These are phyloP conservation scores for Sebastes jordani DNA, from an alignment of 2,797 vertebrate species.

Conservation along the genomic window DNA sequence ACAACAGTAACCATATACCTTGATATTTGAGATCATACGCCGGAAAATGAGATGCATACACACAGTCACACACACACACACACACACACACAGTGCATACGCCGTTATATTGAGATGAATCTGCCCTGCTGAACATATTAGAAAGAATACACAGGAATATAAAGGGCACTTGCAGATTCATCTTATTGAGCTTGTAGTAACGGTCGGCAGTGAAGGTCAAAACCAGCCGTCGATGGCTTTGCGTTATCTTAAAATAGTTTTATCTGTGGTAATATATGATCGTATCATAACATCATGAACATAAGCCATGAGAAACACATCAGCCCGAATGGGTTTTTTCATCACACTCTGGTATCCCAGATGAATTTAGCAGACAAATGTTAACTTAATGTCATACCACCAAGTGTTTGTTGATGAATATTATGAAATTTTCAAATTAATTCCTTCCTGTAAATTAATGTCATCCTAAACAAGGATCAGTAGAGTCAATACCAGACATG, in stretches of 20 bases:
- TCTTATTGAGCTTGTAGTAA: conserved; percentile 34
- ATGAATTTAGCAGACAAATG: neutral
- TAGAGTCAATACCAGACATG: too few relatives aligned
- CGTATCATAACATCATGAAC: neutral
- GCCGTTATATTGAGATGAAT: conserved; percentile 40
- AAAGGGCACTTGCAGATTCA: conserved; percentile 37
- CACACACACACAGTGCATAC: neutral
- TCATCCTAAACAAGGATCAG: neutral
- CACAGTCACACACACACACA: neutral
- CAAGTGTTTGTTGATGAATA: neutral
- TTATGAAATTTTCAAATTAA: neutral
- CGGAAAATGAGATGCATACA: neutral
- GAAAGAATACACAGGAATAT: conserved; percentile 2
- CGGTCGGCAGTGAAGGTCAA: conserved; percentile 33
- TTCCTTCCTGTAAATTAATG: too few relatives aligned
- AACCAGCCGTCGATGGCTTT: neutral
- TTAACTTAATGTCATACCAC: neutral
- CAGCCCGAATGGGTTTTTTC: neutral
- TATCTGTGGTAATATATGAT: neutral
- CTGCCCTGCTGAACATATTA: conserved; percentile 11
- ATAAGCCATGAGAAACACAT: neutral
- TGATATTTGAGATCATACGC: conserved; percentile 41
- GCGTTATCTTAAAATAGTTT: neutral
- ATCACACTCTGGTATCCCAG: neutral
- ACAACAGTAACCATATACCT: conserved; percentile 10